Conservation (phyloP, 35 echinoderm and acorn worm genomes). For the Diadema setosum region DNA sequence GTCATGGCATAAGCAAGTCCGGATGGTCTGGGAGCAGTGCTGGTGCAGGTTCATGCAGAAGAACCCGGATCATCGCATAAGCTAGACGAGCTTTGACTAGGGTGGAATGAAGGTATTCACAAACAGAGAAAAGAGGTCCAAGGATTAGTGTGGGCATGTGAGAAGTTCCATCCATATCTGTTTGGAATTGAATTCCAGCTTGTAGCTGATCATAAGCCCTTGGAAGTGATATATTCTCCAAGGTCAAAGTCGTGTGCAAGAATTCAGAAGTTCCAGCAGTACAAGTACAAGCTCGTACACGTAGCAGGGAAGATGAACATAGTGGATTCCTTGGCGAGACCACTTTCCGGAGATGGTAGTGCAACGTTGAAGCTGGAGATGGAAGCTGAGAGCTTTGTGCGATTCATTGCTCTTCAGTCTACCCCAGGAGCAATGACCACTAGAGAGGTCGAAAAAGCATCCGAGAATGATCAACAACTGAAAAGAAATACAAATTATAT, state of each 20-base stretch:
- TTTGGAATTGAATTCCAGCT: constrained; percentile 49
- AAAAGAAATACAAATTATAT: neutral
- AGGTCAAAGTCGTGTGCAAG: neutral
- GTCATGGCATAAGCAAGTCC: constrained; percentile 49
- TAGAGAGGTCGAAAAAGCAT: neutral
- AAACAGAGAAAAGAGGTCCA: constrained; percentile 67
- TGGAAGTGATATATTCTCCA: constrained; percentile 28
- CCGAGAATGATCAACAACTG: neutral
- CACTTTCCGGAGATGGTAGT: neutral
- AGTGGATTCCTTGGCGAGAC: neutral
- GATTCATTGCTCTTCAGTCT: neutral
- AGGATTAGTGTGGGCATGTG: constrained; percentile 52
- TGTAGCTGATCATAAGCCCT: constrained; percentile 52
- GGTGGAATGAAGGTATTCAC: constrained; percentile 41
- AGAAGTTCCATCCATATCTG: no score
- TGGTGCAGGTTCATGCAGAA: constrained; percentile 37
- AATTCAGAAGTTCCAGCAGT: constrained; percentile 6
- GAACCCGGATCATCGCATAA: constrained; percentile 23
- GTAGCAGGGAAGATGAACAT: neutral
- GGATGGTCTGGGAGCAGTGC: constrained; percentile 43
- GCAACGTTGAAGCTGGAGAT: neutral
- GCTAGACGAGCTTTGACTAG: constrained; percentile 35
- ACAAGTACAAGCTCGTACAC: neutral
- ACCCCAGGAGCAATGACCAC: neutral
- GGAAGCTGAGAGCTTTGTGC: neutral